A percentile compares a stretch with the other conserved stretches of the same genome.
Evolutionary conservation across 2,888 invertebrate genomes (phyloP).

Genomic region (Ichneumon xanthorius): DNA sequence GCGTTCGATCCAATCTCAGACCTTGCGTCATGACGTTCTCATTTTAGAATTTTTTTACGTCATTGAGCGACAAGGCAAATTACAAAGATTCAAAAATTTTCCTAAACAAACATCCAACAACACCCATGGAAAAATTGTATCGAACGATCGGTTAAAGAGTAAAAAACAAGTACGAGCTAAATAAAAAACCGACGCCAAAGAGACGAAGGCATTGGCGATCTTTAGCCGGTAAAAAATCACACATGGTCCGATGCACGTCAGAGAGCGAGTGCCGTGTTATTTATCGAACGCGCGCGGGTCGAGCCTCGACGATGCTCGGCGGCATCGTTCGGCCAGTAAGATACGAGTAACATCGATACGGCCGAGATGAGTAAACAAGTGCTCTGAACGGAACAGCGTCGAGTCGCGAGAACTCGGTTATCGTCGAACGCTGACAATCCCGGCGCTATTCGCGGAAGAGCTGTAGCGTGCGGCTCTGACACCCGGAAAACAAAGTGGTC

Average conservation of each 20-base stretch:
- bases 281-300: constrained; percentile 1
- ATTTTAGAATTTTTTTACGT: constrained; percentile 45
- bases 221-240: constrained; percentile 1
- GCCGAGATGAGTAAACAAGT: neutral
- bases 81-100: neutral
- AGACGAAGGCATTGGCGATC: neutral
- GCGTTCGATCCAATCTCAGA: neutral
- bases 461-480: constrained; percentile 36
- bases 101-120: neutral
- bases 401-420: neutral
- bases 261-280: neutral
- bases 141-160: too few species aligned
- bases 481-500: constrained; percentile 50
- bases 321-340: neutral
- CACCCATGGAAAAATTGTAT: too few species aligned
- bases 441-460: constrained; percentile 25
- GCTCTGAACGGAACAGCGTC: neutral
- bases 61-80: constrained; percentile 39
- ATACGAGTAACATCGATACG: neutral
- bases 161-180: neutral
- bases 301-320: neutral
- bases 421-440: constrained; percentile 44
- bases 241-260: constrained; percentile 15
- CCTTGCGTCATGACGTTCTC: constrained; percentile 50
- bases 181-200: constrained; percentile 1